A percentile compares a stretch with the other conserved stretches of the same genome.
phyloP scores from a whole-genome alignment of 1,140 invertebrate species.

The Hestina assimilis region DNA sequence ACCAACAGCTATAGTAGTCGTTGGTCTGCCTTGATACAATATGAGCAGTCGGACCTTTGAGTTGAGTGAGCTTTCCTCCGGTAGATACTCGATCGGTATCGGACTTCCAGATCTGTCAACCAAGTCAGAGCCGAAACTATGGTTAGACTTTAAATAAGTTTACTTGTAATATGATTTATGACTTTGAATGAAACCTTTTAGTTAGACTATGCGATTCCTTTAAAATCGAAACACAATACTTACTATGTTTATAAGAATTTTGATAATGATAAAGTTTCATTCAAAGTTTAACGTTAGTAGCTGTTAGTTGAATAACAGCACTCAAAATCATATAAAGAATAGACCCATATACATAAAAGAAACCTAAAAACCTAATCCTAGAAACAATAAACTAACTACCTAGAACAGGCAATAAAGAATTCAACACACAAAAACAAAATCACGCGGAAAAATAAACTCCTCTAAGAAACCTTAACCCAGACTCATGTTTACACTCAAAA shows the following conservation, averaged over 20 bases:
- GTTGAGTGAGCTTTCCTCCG: slow-evolving; percentile 93
- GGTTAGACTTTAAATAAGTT: slow-evolving; percentile 60
- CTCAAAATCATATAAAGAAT: slow-evolving; percentile 39
- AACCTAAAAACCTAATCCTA: slow-evolving; percentile 6
- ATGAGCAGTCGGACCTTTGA: slow-evolving; percentile 91
- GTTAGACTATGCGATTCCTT: neutral
- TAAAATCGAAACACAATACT: neutral
- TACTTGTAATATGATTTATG: slow-evolving; percentile 17
- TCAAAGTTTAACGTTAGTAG: slow-evolving; percentile 76
- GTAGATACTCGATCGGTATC: slow-evolving; percentile 93
- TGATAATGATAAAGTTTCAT: slow-evolving; percentile 48
- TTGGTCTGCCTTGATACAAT: slow-evolving; percentile 92
- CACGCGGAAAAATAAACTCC: slow-evolving; percentile 17
- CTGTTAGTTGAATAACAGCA: slow-evolving; percentile 75
- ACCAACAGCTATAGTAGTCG: slow-evolving; percentile 95
- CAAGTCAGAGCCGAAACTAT: slow-evolving; percentile 65
- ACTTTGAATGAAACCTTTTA: slow-evolving; percentile 63
- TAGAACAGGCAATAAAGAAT: slow-evolving; percentile 14
- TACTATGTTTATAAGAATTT: neutral
- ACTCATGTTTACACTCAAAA: slow-evolving; percentile 6
- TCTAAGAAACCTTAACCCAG: slow-evolving; percentile 16
- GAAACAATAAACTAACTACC: slow-evolving; percentile 5
- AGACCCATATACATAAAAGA: slow-evolving; percentile 20
- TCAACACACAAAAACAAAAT: slow-evolving; percentile 30
- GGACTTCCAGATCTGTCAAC: slow-evolving; percentile 89